Evolutionary conservation across 2,888 invertebrate species (phyloP).

Genomic region (Altica lythri): DNA sequence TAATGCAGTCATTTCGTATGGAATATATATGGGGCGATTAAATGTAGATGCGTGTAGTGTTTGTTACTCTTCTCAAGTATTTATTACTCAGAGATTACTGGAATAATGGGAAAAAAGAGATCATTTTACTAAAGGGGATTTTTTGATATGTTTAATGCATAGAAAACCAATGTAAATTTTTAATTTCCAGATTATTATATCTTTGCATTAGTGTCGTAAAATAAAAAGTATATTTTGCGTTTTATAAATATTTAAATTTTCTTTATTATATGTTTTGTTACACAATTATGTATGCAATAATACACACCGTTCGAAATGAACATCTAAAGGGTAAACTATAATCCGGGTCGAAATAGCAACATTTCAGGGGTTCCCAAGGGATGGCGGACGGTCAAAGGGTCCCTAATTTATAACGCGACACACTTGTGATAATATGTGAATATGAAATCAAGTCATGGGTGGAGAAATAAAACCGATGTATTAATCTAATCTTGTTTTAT

Average conservation of each 20-base stretch:
- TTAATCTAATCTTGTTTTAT: too few relatives aligned
- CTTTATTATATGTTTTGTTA: conserved; percentile 16
- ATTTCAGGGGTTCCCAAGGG: conserved; percentile 28
- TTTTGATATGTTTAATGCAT: too few relatives aligned
- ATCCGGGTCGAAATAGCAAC: conserved; percentile 27
- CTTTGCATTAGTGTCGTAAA: too few relatives aligned
- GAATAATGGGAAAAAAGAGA: conserved; percentile 1
- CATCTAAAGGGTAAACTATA: conserved; percentile 31
- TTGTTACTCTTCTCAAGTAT: conserved; percentile 16
- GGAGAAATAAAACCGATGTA: not conserved
- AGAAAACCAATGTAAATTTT: too few relatives aligned
- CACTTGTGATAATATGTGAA: conserved; percentile 43
- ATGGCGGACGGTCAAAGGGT: conserved; percentile 36
- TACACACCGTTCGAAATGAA: conserved; percentile 14
- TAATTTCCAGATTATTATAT: too few relatives aligned
- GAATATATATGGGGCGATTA: conserved; percentile 25
- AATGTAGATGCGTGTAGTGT: conserved; percentile 17
- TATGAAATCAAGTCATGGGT: conserved; percentile 25
- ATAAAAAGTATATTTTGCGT: too few relatives aligned
- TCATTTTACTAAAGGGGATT: not conserved
- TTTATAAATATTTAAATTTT: conserved; percentile 2
- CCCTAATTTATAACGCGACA: conserved; percentile 40
- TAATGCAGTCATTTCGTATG: conserved; percentile 22
- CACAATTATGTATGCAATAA: conserved; percentile 24
- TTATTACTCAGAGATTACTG: conserved; percentile 14